Percentiles rank a stretch among this genome's conserved stretches.
These are phyloP conservation scores for Pipra filicauda DNA, from an alignment of 2,113 vertebrate genomes.

Conservation along the genomic window DNA sequence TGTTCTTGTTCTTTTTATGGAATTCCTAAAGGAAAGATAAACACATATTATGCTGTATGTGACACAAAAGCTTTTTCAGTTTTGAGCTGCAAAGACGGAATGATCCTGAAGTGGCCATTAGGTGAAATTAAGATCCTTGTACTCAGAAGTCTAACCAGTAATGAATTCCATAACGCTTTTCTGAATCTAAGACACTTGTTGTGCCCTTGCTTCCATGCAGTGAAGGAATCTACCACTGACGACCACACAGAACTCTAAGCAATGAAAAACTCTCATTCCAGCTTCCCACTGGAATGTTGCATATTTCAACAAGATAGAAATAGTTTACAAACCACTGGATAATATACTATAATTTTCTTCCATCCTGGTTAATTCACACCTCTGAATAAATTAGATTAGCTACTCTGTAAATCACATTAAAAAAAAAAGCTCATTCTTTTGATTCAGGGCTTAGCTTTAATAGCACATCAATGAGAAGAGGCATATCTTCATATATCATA, in stretches of 20 bases:
- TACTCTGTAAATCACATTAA: not conserved
- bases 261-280: not conserved
- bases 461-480: not conserved
- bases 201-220: not conserved
- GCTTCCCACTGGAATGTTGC: not conserved
- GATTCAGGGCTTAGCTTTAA: not conserved
- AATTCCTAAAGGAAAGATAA: not conserved
- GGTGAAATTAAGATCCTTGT: not conserved
- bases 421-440: not conserved
- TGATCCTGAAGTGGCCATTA: not conserved
- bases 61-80: not conserved
- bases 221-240: not conserved
- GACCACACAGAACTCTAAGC: not conserved
- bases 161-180: not conserved
- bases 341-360: not conserved
- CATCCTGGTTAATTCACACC: not conserved
- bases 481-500: not conserved
- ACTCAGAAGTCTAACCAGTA: not conserved
- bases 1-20: not conserved
- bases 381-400: not conserved
- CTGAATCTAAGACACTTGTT: not conserved
- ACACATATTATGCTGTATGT: not conserved
- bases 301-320: not conserved
- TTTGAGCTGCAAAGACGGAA: not conserved
- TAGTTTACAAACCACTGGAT: fast-evolving